A percentile compares a stretch with the other conserved stretches of the same genome.
These are phyloP conservation scores for Ctenosaura bakeri DNA, from an alignment of 2,797 vertebrate species.

Conservation along the genomic window DNA sequence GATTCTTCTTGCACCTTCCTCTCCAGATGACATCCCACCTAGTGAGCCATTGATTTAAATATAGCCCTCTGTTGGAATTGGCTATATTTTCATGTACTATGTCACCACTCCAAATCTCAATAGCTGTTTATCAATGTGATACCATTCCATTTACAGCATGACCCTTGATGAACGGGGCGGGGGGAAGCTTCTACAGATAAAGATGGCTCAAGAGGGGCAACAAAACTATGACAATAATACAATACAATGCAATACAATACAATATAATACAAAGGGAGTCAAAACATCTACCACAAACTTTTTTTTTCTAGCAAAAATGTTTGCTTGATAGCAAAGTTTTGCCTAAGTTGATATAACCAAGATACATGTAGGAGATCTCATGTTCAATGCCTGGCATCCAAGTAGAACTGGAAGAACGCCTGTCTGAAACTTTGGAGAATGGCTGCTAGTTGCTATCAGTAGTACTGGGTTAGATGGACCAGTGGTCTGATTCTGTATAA, in stretches of 20 bases:
- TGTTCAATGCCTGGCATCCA: too few species aligned
- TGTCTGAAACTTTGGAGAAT: too few species aligned
- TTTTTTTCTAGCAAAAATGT: too few species aligned
- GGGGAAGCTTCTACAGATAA: too few species aligned
- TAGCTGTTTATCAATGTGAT: neutral
- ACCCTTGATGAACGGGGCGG: neutral
- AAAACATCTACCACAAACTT: too few species aligned
- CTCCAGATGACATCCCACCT: neutral
- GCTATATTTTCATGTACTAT: neutral
- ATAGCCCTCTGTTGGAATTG: neutral
- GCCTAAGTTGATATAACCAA: too few species aligned
- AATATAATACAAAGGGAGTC: neutral
- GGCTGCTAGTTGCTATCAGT: too few species aligned
- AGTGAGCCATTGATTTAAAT: neutral
- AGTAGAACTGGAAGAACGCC: too few species aligned
- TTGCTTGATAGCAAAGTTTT: too few species aligned
- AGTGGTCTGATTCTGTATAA: too few species aligned
- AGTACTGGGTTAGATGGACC: too few species aligned
- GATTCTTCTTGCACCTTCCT: neutral
- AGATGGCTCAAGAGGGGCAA: neutral
- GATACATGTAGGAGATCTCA: too few species aligned
- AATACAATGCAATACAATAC: neutral
- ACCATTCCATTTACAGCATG: neutral
- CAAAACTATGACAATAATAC: neutral
- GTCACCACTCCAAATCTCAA: neutral